Percentiles rank a stretch among this genome's conserved stretches.
Evolutionary conservation across 2,888 invertebrate species (phyloP).

Genomic region (Chrysopilus asiliformis): DNA sequence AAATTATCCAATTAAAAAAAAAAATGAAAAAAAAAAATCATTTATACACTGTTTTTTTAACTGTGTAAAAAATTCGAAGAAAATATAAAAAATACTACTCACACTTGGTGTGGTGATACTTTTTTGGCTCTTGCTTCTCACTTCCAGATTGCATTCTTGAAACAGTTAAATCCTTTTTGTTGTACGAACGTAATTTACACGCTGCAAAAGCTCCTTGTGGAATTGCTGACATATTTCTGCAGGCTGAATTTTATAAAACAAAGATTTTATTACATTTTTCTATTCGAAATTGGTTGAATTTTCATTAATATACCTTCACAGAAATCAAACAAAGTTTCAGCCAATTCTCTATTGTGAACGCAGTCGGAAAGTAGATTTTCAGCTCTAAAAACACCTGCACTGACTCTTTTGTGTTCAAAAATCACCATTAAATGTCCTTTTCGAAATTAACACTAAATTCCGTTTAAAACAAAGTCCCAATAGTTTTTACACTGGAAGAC

Average conservation of each 20-base stretch:
- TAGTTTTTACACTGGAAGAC: no score
- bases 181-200: slow-evolving; percentile 46
- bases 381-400: not conserved
- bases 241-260: no score
- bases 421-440: slow-evolving; percentile 8
- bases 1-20: not conserved
- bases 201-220: slow-evolving; percentile 65
- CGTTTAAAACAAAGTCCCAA: no score
- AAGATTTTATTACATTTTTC: no score
- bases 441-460: no score
- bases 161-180: slow-evolving; percentile 38
- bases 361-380: not conserved
- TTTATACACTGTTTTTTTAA: not conserved
- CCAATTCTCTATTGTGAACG: not conserved
- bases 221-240: slow-evolving; percentile 50
- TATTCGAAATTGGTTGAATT: no score
- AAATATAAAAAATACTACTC: slow-evolving; percentile 16
- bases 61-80: not conserved
- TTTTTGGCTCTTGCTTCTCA: slow-evolving; percentile 25
- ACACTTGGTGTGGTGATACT: slow-evolving; percentile 27
- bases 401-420: slow-evolving; percentile 1
- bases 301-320: slow-evolving; percentile 7
- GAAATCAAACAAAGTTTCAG: slow-evolving; percentile 3
- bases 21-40: slow-evolving; percentile 1
- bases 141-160: slow-evolving; percentile 39